phyloP scores from a whole-genome alignment of 2,113 vertebrate species.

The Eublepharis macularius region DNA sequence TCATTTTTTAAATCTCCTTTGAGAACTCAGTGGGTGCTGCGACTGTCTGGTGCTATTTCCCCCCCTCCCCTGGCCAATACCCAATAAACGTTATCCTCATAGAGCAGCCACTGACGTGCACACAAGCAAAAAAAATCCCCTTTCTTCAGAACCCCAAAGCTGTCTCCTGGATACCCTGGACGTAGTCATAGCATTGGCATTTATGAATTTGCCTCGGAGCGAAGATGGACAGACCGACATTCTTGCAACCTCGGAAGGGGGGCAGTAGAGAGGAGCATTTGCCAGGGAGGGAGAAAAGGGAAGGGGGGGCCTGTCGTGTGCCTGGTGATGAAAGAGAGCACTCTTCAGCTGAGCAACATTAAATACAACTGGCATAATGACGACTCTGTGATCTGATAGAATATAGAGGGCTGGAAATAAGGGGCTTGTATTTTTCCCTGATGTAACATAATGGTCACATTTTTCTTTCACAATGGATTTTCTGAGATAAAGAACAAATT shows the following conservation, averaged over 20 bases:
- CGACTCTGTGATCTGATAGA: conserved; percentile 79
- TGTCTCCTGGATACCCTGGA: conserved; percentile 77
- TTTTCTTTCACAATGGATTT: conserved; percentile 87
- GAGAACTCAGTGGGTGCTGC: background rate
- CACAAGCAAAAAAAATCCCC: conserved; percentile 56
- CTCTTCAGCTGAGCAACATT: conserved; percentile 76
- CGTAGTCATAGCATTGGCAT: conserved; percentile 64
- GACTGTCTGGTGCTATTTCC: background rate
- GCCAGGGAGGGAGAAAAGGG: background rate
- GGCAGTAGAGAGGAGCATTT: background rate
- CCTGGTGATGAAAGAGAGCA: conserved; percentile 79
- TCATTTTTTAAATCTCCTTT: fast-evolving
- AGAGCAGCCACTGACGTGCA: conserved; percentile 59
- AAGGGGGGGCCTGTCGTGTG: conserved; percentile 58
- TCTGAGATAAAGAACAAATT: conserved; percentile 87
- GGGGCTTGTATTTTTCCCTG: conserved; percentile 84
- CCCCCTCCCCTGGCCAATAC: background rate
- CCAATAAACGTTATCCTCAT: conserved; percentile 30
- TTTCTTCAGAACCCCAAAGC: conserved; percentile 55
- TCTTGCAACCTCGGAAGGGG: background rate
- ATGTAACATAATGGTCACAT: conserved; percentile 87
- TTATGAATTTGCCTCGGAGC: conserved; percentile 72
- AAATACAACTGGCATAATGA: conserved; percentile 80
- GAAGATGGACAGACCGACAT: background rate
- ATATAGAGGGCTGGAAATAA: conserved; percentile 79